Conservation (phyloP, 2,888 invertebrate species). For the Eupeodes luniger region DNA sequence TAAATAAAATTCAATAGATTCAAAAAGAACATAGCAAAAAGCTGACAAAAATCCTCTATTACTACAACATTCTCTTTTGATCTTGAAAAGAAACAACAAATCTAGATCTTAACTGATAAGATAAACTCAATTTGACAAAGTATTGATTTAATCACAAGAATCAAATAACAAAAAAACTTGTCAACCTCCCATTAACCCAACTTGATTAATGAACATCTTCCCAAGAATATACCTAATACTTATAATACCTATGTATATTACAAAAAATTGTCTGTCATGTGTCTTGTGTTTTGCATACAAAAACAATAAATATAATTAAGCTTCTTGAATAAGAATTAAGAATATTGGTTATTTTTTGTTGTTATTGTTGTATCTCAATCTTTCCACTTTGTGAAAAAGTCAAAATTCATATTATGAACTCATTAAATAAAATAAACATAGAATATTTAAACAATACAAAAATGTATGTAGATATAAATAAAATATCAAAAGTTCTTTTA, state of each 20-base stretch:
- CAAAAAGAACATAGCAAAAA: neutral
- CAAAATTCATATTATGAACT: neutral
- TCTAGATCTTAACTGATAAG: constrained; percentile 22
- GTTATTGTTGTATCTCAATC: neutral
- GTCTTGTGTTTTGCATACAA: constrained; percentile 4
- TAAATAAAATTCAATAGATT: neutral
- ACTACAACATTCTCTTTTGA: neutral
- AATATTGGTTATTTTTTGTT: neutral
- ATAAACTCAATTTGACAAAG: neutral
- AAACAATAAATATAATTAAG: constrained; percentile 21
- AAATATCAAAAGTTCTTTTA: neutral
- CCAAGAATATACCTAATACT: too few species aligned
- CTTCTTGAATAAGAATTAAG: neutral
- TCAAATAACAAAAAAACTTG: neutral
- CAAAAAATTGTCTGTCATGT: neutral
- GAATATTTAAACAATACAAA: neutral
- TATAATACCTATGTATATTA: neutral
- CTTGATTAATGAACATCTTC: constrained; percentile 9
- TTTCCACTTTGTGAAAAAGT: neutral
- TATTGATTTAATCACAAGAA: neutral
- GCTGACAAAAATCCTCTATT: neutral
- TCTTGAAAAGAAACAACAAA: neutral
- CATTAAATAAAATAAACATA: neutral
- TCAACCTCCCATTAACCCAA: neutral
- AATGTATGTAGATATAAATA: neutral